Base-by-base conservation (phyloP, 2,888 invertebrate species). In the Brachyptera putata region DNA sequence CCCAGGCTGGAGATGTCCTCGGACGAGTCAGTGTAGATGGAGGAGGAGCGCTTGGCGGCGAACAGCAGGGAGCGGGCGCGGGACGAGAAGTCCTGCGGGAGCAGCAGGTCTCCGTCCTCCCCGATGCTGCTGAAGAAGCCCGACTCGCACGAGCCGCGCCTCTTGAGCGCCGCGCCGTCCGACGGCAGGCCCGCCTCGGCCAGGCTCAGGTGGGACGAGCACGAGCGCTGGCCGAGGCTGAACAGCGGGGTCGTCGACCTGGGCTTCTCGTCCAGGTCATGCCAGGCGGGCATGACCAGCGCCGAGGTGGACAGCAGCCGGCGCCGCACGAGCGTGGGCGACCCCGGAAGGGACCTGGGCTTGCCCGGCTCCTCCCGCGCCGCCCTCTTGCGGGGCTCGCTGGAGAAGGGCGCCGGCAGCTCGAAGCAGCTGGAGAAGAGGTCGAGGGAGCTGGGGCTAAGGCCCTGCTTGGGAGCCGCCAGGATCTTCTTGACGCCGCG, bases 61-160 rank as follows among this genome's bases (percentile, higher is more conserved):
- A 78, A 77, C 39, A 83, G 76, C 56, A 84, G 69, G 64, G 83
- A 82, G 68, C 78, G 72, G 4, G 34, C 36, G 59, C 78, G 74
- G 24, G 41, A 41, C 1, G 80, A 79, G 7, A 56, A 18, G 18
- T 56, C 43, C 22, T 48, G n/a, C 13, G 58, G 39, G 49, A 62
- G 37, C 46, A 68, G 67, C 36, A 69, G 63, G 39, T 71, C 70
- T 24, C 66, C 65, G 71, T 88, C 88, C 71, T 88, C 89, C 69
- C 90, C 90, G 64, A 90, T 87, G 68, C 89, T 91, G 58, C 91
- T 91, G 80, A 91, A 93, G 72, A 93, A 92, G 18, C 93, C 93
- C 67, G 89, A 89, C 74, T 93, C 93, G 73, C 91, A 91, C 18
- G 91, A 92, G 60, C 89, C 92, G 48, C 91, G 82, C 16, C 91